A percentile compares a stretch with the other conserved stretches of the same genome.
phyloP scores from a whole-genome alignment of 2,797 vertebrate species.

The Sebastes itinus region DNA sequence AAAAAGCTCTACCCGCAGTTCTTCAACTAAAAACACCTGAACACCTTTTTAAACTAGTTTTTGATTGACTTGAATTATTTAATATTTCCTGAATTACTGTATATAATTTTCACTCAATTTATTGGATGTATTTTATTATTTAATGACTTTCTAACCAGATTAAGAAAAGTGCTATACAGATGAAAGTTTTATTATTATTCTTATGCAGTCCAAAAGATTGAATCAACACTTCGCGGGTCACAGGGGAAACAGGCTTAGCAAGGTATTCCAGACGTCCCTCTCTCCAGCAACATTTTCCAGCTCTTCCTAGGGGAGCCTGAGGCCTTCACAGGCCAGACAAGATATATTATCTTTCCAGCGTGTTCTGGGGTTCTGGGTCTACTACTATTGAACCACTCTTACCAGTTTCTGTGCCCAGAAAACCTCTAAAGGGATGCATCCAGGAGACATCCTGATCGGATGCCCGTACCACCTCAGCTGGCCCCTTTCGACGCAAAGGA shows the following conservation, averaged over 20 bases:
- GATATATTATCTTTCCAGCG: too few relatives aligned
- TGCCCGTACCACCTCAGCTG: too few relatives aligned
- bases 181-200: neutral
- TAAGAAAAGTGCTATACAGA: neutral
- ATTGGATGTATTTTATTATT: neutral
- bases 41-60: too few relatives aligned
- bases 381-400: too few relatives aligned
- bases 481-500: too few relatives aligned
- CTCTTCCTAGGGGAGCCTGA: rapidly evolving
- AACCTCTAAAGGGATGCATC: rapidly evolving
- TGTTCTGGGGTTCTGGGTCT: too few relatives aligned
- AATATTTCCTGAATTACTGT: neutral
- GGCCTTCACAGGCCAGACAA: too few relatives aligned
- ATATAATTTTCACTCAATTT: neutral
- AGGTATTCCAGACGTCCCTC: too few relatives aligned
- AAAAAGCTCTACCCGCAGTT: neutral
- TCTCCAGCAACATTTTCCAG: too few relatives aligned
- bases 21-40: neutral
- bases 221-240: rapidly evolving
- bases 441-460: too few relatives aligned
- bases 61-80: neutral
- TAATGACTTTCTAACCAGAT: neutral
- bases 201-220: neutral
- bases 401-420: too few relatives aligned
- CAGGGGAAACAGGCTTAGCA: rapidly evolving